Evolutionary conservation across 1,140 invertebrate species (phyloP).

Genomic region (Parapsyche elsis): DNA sequence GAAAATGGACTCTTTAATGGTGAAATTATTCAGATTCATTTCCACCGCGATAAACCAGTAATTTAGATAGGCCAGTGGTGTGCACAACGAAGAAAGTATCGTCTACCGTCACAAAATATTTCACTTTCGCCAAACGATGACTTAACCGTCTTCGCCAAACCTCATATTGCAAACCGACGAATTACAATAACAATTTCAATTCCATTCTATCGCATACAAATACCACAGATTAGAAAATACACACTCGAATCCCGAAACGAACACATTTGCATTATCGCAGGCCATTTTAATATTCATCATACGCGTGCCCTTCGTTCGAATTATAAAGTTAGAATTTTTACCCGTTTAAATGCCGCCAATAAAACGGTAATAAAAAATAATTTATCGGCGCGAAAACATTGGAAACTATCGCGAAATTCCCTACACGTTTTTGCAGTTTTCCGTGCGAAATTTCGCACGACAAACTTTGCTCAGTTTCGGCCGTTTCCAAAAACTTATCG

Average conservation of each 20-base stretch:
- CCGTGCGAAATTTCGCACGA: conserved; percentile 28
- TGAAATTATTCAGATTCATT: conserved; percentile 55
- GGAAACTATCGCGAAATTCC: conserved; percentile 34
- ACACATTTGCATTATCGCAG: neutral
- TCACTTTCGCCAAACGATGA: neutral
- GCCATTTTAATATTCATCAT: neutral
- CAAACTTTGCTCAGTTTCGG: conserved; percentile 7
- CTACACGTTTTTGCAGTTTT: conserved; percentile 42
- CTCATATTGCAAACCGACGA: no score
- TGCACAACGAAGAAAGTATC: conserved; percentile 29
- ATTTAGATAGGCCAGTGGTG: conserved; percentile 48
- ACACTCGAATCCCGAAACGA: no score
- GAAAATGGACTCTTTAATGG: conserved; percentile 53
- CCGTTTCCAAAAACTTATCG: conserved; percentile 41
- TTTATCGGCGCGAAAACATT: conserved; percentile 31
- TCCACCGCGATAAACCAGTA: conserved; percentile 52
- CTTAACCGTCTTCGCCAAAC: neutral
- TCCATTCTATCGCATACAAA: no score
- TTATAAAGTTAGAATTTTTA: no score
- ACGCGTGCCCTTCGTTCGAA: no score
- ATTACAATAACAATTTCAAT: neutral
- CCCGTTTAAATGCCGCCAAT: conserved; percentile 8
- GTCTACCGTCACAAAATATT: neutral
- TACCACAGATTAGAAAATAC: no score
- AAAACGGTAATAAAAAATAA: conserved; percentile 35